Percentiles rank a stretch among this genome's conserved stretches.
Evolutionary conservation across 2,888 invertebrate species (phyloP).

Genomic region (Orthonychiurus folsomi): DNA sequence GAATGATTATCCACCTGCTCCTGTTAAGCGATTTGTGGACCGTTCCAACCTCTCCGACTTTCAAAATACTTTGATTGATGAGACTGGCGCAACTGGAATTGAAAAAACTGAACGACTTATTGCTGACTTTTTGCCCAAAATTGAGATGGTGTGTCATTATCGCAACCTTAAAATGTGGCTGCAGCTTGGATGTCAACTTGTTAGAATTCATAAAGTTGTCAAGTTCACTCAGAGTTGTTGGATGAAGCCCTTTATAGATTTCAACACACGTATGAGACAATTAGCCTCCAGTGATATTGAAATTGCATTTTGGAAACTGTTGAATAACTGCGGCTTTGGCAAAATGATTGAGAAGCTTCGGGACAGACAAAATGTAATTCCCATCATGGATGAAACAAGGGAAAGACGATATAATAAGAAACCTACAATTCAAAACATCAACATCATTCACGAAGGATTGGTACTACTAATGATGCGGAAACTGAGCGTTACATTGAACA

Average conservation of each 20-base stretch:
- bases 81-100: not conserved
- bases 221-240: conserved; percentile 39
- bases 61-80: not conserved
- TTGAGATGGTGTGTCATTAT: conserved; percentile 38
- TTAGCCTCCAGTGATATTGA: conserved; percentile 42
- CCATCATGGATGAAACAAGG: conserved; percentile 13
- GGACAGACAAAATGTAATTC: conserved; percentile 13
- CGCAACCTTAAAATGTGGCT: conserved; percentile 33
- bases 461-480: conserved; percentile 9
- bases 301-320: conserved; percentile 43
- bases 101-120: conserved; percentile 27
- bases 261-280: conserved; percentile 39
- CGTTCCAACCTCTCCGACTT: not conserved
- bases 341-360: conserved; percentile 42
- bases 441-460: not conserved
- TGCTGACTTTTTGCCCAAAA: conserved; percentile 32
- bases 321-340: conserved; percentile 44
- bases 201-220: conserved; percentile 38
- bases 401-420: conserved; percentile 3
- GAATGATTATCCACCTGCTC: conserved; percentile 18
- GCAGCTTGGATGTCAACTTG: conserved; percentile 30
- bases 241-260: conserved; percentile 42
- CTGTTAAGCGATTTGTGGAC: conserved; percentile 10
- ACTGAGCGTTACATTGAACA: conserved; percentile 6
- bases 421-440: conserved; percentile 15